Base-by-base conservation (phyloP, 2,113 vertebrate genomes). In the Cardinalis cardinalis region DNA sequence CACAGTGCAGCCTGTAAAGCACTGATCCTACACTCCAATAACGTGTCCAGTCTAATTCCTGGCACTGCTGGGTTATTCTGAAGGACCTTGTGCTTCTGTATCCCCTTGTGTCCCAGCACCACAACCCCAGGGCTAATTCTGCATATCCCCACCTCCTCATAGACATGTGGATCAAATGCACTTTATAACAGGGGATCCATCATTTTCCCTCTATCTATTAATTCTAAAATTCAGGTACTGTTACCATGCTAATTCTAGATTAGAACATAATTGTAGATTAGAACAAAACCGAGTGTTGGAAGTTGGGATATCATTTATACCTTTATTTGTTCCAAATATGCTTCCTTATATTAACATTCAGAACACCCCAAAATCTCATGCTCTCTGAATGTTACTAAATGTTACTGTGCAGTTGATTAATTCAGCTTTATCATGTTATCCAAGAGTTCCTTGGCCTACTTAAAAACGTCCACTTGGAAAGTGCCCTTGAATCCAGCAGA, bases 101-200 rank as follows among this genome's bases (percentile, higher is more conserved):
- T n/a, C 26, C 34, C 34, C 0, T 31, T 25, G 38, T 36, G 32
- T 44, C 38, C 21, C 16, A 18, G 10, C 25, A 10, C 29, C 28
- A 3, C 3, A 4, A 24, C 21, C 29, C 6, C n/a, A 31, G 21
- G 34, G 40, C 9, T 28, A 9, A 3, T 26, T n/a, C n/a, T 6
- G 10, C 6, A 0, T 17, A 38, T 44, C 46, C 68, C 41, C 55
- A 48, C 0, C 31, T 86, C 12, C 15, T 56, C 63, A 10, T 20
- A 32, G 2, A 14, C 2, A 2, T 12, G n/a, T 14, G 40, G 26
- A 20, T 61, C 17, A 65, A 51, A 80, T 32, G 38, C 9, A 11
- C 65, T 84, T 89, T 52, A 20, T 14, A 84, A 36, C 25, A 51
- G 49, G 14, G 11, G 24, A 34, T 38, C 72, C 8, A 52, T 44